Conservation (phyloP, 2,797 vertebrate genomes). For the Lepidocolaptes lacrymiger region DNA sequence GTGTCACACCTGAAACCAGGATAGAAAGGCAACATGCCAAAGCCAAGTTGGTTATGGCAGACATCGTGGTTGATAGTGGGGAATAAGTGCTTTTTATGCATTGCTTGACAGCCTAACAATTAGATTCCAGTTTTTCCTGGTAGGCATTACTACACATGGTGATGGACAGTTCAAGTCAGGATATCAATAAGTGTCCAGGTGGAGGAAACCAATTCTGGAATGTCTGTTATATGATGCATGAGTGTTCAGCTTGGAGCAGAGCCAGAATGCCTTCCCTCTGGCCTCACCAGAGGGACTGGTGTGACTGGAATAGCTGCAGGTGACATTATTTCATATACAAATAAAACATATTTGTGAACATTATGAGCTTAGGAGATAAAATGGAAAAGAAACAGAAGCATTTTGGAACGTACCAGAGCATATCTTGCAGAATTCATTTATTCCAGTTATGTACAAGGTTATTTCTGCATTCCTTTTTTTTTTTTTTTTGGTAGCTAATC, state of each 20-base stretch:
- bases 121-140: neutral
- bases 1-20: neutral
- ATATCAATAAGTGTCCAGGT: neutral
- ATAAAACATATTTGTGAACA: neutral
- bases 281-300: neutral
- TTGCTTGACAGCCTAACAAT: neutral
- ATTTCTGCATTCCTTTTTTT: neutral
- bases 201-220: neutral
- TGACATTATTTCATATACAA: neutral
- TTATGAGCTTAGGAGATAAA: neutral
- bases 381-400: neutral
- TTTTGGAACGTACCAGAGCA: neutral
- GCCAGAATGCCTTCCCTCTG: neutral
- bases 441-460: neutral
- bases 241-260: neutral
- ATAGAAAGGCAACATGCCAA: neutral
- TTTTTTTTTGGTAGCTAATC: neutral
- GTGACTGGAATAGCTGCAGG: neutral
- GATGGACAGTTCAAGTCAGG: neutral
- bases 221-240: neutral
- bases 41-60: neutral
- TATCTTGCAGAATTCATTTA: neutral
- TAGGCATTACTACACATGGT: neutral
- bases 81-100: fast-evolving
- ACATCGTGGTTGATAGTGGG: neutral